phyloP scores from a whole-genome alignment of 2,113 vertebrate genomes.

The Equus quagga region DNA sequence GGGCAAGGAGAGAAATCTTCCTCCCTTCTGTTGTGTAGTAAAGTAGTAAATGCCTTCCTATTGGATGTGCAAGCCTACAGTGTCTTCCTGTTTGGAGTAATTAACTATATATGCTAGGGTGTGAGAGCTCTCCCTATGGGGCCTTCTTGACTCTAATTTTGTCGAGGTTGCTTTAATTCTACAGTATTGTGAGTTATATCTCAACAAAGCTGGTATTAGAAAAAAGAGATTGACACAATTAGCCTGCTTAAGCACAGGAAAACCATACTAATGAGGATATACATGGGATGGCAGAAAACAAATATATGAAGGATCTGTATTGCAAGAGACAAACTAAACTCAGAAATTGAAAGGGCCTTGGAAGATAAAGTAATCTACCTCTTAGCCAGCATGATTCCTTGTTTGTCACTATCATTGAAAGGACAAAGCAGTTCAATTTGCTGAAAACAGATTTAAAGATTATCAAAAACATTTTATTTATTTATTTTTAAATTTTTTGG shows the following conservation, averaged over 20 bases:
- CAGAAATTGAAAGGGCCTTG: slow-evolving; percentile 8
- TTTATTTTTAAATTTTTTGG: no score
- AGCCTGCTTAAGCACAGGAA: not conserved
- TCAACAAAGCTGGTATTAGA: not conserved
- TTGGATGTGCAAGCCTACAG: no score
- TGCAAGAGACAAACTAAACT: slow-evolving; percentile 24
- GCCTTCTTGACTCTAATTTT: no score
- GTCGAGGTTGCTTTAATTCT: no score
- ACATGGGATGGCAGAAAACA: not conserved
- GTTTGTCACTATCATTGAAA: not conserved
- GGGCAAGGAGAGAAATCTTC: no score
- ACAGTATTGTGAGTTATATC: not conserved
- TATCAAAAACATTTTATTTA: not conserved
- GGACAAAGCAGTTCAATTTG: slow-evolving; percentile 1
- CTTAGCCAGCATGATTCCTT: not conserved
- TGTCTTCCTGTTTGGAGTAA: no score
- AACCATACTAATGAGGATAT: not conserved
- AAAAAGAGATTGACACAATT: slow-evolving; percentile 5
- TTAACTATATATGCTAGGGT: no score
- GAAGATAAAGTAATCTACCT: not conserved
- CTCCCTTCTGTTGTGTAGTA: no score
- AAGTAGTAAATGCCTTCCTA: no score
- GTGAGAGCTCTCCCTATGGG: no score
- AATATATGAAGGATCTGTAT: not conserved
- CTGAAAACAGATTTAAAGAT: slow-evolving; percentile 25